Conservation (phyloP, 1,140 invertebrate species). For the Drosophila trapezifrons region DNA sequence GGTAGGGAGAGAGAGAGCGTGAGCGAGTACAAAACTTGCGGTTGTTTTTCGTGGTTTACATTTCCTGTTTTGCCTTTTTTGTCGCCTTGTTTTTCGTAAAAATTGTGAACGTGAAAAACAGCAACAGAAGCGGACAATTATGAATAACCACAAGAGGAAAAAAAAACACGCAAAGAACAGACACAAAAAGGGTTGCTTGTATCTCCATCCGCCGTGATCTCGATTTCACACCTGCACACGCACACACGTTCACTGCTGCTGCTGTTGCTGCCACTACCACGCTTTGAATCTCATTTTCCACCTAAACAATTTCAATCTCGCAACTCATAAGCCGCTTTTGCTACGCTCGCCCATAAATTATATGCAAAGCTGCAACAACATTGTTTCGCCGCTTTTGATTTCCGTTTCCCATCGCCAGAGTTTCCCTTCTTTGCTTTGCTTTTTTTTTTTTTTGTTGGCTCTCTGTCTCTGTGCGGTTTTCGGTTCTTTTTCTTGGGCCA, state of each 20-base stretch:
- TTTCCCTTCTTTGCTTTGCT: conserved; percentile 68
- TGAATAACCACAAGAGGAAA: conserved; percentile 60
- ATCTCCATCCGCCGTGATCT: conserved; percentile 62
- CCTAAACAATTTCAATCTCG: conserved; percentile 69
- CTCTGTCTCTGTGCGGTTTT: conserved; percentile 57
- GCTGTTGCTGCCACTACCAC: not conserved
- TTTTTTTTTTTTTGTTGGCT: conserved; percentile 68
- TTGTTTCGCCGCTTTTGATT: conserved; percentile 79
- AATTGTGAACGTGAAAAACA: conserved; percentile 33
- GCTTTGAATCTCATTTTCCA: conserved; percentile 64
- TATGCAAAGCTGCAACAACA: conserved; percentile 73
- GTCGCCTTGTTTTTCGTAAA: conserved; percentile 53
- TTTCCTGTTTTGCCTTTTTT: conserved; percentile 76
- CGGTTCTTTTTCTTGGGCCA: conserved; percentile 49
- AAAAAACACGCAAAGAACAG: conserved; percentile 7
- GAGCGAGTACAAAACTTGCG: conserved; percentile 47
- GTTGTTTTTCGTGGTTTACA: conserved; percentile 74
- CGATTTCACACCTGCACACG: conserved; percentile 73
- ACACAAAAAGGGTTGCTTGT: conserved; percentile 48
- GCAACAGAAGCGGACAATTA: conserved; percentile 41
- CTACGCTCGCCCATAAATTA: conserved; percentile 75
- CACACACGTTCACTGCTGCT: conserved; percentile 52
- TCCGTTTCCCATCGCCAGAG: conserved; percentile 81
- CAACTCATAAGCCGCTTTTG: conserved; percentile 74
- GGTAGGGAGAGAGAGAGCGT: not conserved